phyloP scores from a whole-genome alignment of 2,797 vertebrate genomes.

The Menidia menidia region DNA sequence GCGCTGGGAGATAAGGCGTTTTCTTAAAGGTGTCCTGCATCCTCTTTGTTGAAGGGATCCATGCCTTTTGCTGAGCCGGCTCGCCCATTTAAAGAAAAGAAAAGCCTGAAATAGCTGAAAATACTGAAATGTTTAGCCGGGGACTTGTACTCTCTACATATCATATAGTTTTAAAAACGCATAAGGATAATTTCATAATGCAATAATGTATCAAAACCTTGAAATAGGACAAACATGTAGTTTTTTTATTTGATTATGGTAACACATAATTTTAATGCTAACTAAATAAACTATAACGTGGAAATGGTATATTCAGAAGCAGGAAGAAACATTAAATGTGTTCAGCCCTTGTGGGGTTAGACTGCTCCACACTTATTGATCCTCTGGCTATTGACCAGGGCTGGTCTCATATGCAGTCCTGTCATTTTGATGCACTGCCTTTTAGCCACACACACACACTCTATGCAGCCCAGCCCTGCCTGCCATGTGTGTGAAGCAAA shows the following conservation, averaged over 20 bases:
- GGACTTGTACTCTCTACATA: neutral
- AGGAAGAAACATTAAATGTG: conserved; percentile 5
- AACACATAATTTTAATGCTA: neutral
- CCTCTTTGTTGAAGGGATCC: conserved; percentile 76
- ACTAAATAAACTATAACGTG: neutral
- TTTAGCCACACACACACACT: neutral
- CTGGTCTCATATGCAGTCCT: neutral
- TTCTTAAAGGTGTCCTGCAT: conserved; percentile 83
- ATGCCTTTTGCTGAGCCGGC: conserved; percentile 45
- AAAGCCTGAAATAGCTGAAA: too few relatives aligned
- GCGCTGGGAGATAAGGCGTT: conserved; percentile 76
- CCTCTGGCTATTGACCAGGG: neutral
- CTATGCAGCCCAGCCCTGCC: neutral
- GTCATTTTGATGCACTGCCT: conserved; percentile 12
- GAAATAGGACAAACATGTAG: neutral
- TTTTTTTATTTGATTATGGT: neutral
- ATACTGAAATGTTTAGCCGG: neutral
- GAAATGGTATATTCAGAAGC: neutral
- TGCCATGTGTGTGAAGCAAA: neutral
- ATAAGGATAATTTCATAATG: neutral
- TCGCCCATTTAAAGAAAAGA: conserved; percentile 40
- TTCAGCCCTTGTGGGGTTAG: neutral
- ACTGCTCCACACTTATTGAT: conserved; percentile 13
- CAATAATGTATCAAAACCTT: neutral
- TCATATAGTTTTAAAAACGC: neutral